A percentile compares a stretch with the other conserved stretches of the same genome.
Conservation (phyloP, 2,888 invertebrate species). For the Macrophya annulata region DNA sequence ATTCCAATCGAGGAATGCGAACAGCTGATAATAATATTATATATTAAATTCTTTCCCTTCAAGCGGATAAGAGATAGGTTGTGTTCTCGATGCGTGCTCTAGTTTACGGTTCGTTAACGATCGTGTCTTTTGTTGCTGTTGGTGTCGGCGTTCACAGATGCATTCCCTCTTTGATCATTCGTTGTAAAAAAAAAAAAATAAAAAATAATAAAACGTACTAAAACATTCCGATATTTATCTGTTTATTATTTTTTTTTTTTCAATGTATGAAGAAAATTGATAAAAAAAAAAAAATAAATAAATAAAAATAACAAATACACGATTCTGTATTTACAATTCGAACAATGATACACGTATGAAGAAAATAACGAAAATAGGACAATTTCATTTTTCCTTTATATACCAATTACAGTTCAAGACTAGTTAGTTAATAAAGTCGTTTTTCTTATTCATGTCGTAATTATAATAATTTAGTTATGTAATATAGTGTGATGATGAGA, state of each 20-base stretch:
- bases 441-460: not conserved
- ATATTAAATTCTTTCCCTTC: constrained; percentile 43
- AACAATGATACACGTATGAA: not conserved
- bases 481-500: constrained; percentile 10
- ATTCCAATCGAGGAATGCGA: constrained; percentile 56
- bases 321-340: not conserved
- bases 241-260: not conserved
- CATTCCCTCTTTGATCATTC: constrained; percentile 42
- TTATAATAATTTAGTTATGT: constrained; percentile 16
- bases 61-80: constrained; percentile 50
- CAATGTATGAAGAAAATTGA: not conserved
- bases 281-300: not conserved
- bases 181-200: constrained; percentile 9
- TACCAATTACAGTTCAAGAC: not conserved
- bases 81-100: constrained; percentile 65
- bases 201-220: not conserved
- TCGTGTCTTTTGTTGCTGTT: constrained; percentile 59
- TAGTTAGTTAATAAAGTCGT: not conserved
- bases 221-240: not conserved
- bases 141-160: constrained; percentile 21
- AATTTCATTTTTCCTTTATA: not conserved
- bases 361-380: not conserved
- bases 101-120: constrained; percentile 70
- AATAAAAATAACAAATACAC: too few species aligned
- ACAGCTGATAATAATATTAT: constrained; percentile 2